phyloP scores from a whole-genome alignment of 2,888 invertebrate species.

The Nephrotoma appendiculata region DNA sequence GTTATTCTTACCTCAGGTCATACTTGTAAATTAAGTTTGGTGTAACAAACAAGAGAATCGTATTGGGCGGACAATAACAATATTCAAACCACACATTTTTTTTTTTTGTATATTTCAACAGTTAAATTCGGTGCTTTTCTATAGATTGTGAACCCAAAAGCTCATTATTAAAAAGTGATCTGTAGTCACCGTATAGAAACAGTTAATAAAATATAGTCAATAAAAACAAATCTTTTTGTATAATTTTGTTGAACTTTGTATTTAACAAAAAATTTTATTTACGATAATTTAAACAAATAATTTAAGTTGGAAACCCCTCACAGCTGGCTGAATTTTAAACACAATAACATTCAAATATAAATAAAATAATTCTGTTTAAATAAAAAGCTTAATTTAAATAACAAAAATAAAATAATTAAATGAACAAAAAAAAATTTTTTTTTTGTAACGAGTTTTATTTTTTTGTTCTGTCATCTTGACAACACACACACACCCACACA shows the following conservation, averaged over 20 bases:
- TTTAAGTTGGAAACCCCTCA: not conserved
- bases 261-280: not conserved
- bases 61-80: not conserved
- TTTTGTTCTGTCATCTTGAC: not conserved
- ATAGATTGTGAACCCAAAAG: not conserved
- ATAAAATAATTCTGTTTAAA: not conserved
- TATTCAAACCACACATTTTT: not conserved
- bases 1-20: not conserved
- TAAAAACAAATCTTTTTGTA: not conserved
- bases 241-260: not conserved
- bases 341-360: not conserved
- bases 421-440: not conserved
- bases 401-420: not conserved
- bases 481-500: not conserved
- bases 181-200: not conserved
- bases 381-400: not conserved
- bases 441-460: not conserved
- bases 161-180: not conserved
- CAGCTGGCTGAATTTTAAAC: not conserved
- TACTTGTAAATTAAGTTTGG: not conserved
- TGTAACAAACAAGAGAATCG: not conserved
- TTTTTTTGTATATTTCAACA: not conserved
- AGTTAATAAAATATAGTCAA: not conserved
- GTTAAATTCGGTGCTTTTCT: too few species aligned
- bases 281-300: not conserved